Evolutionary conservation across 2,888 invertebrate species (phyloP), one percentile per base, ranked within the genome.

Genomic region (Apomyelois bistriatella): DNA sequence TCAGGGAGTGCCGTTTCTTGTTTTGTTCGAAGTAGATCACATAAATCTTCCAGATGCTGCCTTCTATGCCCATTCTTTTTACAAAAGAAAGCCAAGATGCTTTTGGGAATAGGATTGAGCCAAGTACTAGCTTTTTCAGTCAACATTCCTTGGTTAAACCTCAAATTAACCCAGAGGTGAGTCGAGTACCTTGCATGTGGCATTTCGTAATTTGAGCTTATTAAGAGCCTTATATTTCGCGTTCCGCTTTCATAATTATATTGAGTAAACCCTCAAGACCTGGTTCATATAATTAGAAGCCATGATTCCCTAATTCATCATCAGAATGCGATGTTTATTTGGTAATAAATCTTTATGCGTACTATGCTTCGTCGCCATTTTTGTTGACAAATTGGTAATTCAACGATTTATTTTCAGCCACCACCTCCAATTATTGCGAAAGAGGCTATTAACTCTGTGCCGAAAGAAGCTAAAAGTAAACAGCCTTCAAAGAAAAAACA

Each of bases 11-110:
- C 63, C 68, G 65, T 63, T 64, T 63, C 70, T 73, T 76, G 71
- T 68, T 65, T 72, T 69, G 67, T 67, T 64, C 67, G 64, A 68
- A 69, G 68, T 66, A 63, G 63, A 64, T 62, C 65, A 62, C 62
- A 55, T 60, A 71, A 59, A 74, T 72, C 71, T 68, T 72, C 76
- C 79, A 82, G 72, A 91, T 91, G 91, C 77, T 91, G 79, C 91
- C 91, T 76, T 91, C 91, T 69, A 91, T 91, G 91, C 91, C 91
- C 54, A 71, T 89, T 58, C 69, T 91, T 67, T 88, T 87, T 62
- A 73, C 83, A 35, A 82, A 85, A 61, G 90, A 90, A 52, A 91
- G 90, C 66, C 88, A 85, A 68, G 90, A 90, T 85, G 88, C 82
- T 53, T 90, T 87, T 61, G 86, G 84, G n/a, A 87, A 86, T 66